A percentile compares a stretch with the other conserved stretches of the same genome.
phyloP scores from a whole-genome alignment of 2,888 invertebrate species.

The Julus scanicus region DNA sequence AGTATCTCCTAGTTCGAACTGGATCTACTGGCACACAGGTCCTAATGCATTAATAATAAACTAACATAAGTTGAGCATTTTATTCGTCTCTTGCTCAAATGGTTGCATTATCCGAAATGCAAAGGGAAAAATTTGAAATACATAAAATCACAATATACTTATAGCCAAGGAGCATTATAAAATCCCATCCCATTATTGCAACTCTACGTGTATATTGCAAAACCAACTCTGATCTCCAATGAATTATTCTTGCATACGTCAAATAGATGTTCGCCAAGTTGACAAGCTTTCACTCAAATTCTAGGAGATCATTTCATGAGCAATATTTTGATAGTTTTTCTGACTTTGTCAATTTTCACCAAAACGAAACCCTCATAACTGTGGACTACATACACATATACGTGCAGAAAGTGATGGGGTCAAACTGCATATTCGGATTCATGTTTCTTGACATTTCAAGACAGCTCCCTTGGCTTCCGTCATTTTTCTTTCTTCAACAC shows the following conservation, averaged over 20 bases:
- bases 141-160: too few species aligned
- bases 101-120: too few species aligned
- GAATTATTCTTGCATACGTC: not conserved
- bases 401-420: not conserved
- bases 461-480: conserved; percentile 1
- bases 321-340: not conserved
- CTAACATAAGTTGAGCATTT: too few species aligned
- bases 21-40: too few species aligned
- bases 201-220: too few species aligned
- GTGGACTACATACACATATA: not conserved
- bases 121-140: too few species aligned
- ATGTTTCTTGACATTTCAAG: not conserved
- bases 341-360: not conserved
- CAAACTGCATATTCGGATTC: not conserved
- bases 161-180: too few species aligned
- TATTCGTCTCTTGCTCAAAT: too few species aligned
- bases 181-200: too few species aligned
- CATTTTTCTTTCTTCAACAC: not conserved
- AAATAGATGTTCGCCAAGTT: not conserved
- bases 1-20: too few species aligned
- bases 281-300: not conserved
- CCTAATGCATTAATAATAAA: too few species aligned
- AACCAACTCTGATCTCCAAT: not conserved
- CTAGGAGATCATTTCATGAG: not conserved
- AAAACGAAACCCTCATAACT: not conserved